Evolutionary conservation across 2,888 invertebrate genomes (phyloP).

Genomic region (Esperia sulphurella): DNA sequence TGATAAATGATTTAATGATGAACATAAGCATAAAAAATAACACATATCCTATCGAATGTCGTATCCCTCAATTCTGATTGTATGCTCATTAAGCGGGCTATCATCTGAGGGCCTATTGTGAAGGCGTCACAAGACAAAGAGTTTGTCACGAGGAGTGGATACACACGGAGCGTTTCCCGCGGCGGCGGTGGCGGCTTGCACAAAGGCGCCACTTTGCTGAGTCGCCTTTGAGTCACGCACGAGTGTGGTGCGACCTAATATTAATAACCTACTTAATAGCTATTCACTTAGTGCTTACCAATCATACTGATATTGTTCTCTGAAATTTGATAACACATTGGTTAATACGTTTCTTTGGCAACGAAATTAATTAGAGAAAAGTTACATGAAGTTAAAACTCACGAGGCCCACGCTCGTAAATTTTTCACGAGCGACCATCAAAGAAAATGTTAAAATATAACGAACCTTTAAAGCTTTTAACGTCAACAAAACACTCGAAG

Average conservation of each 20-base stretch:
- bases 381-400: not conserved
- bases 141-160: constrained; percentile 49
- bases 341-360: not conserved
- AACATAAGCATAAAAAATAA: no score
- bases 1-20: no score
- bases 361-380: not conserved
- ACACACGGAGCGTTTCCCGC: constrained; percentile 41
- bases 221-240: constrained; percentile 64
- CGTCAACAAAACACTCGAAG: constrained; percentile 49
- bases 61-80: constrained; percentile 19
- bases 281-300: constrained; percentile 9
- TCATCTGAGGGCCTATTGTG: constrained; percentile 35
- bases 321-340: not conserved
- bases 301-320: not conserved
- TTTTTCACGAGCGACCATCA: constrained; percentile 7
- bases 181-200: constrained; percentile 37
- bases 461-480: constrained; percentile 46
- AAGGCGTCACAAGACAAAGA: constrained; percentile 62
- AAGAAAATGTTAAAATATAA: constrained; percentile 35
- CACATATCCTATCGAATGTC: no score
- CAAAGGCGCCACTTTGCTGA: constrained; percentile 73
- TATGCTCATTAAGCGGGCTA: constrained; percentile 25
- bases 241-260: constrained; percentile 59
- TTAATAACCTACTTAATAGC: constrained; percentile 70
- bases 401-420: not conserved